A percentile compares a stretch with the other conserved stretches of the same genome.
phyloP scores from a whole-genome alignment of 2,797 vertebrate genomes.

The Distichodus sexfasciatus region DNA sequence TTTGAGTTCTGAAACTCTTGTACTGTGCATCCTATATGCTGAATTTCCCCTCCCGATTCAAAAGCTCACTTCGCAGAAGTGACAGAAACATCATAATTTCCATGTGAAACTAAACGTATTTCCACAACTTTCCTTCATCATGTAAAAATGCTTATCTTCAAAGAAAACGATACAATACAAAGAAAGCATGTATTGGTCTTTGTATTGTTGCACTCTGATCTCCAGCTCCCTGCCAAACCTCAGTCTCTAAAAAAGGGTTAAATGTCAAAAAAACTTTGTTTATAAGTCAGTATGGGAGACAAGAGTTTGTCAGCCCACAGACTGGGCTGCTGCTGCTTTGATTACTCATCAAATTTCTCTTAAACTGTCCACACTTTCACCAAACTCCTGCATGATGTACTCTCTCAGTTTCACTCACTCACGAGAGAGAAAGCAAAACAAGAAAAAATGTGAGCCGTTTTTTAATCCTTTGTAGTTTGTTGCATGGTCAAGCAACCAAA shows the following conservation, averaged over 20 bases:
- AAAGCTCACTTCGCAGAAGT: slow-evolving; percentile 38
- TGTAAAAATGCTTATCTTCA: neutral
- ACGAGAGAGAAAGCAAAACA: slow-evolving; percentile 10
- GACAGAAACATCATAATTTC: slow-evolving; percentile 29
- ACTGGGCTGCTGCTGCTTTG: slow-evolving; percentile 11
- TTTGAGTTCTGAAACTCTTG: neutral
- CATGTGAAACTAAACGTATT: slow-evolving; percentile 21
- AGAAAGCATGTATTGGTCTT: neutral
- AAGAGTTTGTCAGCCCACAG: slow-evolving; percentile 12
- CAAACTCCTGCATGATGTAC: slow-evolving; percentile 16
- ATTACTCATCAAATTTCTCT: slow-evolving; percentile 72
- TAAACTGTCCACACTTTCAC: slow-evolving; percentile 53
- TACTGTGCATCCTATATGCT: slow-evolving; percentile 18
- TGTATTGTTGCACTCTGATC: neutral
- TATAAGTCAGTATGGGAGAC: no score
- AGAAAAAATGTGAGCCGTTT: neutral
- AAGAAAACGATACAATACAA: neutral
- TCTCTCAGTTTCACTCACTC: slow-evolving; percentile 55
- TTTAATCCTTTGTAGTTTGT: neutral
- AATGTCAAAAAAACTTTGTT: neutral
- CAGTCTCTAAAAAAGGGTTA: neutral
- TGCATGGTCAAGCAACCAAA: neutral
- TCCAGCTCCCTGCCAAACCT: neutral
- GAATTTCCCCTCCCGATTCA: slow-evolving; percentile 38
- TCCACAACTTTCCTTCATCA: neutral